These are phyloP conservation scores for Muscicapa striata DNA, from an alignment of 2,797 vertebrate species.

Conservation along the genomic window DNA sequence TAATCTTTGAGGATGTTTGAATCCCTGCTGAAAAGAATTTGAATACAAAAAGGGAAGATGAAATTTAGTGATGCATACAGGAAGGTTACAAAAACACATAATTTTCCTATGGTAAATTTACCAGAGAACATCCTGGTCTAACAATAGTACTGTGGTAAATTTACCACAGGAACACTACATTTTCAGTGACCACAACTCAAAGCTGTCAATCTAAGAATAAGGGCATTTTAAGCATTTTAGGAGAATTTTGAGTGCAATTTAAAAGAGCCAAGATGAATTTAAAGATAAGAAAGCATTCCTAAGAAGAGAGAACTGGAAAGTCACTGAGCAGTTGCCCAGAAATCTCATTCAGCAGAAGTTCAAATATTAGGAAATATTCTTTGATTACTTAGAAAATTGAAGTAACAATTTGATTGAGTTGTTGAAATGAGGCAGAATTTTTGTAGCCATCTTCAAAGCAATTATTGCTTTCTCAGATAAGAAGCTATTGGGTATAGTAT, in stretches of 20 bases:
- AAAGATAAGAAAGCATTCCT: not conserved
- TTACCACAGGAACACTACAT: slow-evolving; percentile 1
- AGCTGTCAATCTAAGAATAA: slow-evolving; percentile 17
- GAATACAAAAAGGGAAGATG: not conserved
- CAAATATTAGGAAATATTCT: not conserved
- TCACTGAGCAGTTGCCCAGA: not conserved
- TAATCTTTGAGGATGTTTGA: not conserved
- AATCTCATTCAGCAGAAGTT: not conserved
- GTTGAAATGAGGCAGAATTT: not conserved
- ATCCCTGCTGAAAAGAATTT: not conserved
- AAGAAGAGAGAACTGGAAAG: not conserved
- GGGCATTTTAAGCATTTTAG: not conserved
- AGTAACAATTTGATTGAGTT: not conserved
- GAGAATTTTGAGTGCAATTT: not conserved
- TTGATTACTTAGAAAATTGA: not conserved
- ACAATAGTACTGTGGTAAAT: slow-evolving; percentile 27
- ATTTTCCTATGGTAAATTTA: slow-evolving; percentile 40
- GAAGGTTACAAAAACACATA: not conserved
- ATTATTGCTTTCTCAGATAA: not conserved
- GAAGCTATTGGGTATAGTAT: not conserved
- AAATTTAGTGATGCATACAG: not conserved
- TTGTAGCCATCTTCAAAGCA: not conserved
- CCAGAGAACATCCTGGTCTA: not conserved
- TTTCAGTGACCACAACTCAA: not conserved
- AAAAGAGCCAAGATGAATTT: not conserved